Evolutionary conservation across 1,140 invertebrate genomes (phyloP), one percentile per base, ranked within the genome.

Genomic region (Lucilia cuprina): DNA sequence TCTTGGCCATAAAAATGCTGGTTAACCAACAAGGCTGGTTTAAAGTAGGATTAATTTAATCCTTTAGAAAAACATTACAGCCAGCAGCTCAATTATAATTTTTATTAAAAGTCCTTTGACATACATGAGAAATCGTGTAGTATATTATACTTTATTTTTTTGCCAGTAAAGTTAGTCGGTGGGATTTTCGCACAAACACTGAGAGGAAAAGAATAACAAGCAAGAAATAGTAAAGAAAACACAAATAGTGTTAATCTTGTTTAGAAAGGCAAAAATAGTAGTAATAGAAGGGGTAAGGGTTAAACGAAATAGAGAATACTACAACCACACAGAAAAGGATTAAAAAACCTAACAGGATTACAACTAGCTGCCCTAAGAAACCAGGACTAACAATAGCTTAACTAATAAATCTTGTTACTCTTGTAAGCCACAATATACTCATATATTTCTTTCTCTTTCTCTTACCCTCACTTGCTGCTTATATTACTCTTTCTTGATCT

Each of bases 271-370:
- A 77, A 19, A 2, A 77, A 14, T n/a, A n/a, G 74, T 3, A 77
- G 35, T 13, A 41, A 1, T 17, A n/a, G 13, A 55, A 55, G 9
- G 50, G 17, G 49, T 12, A 55, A 55, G 12, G 50, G 50, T 8
- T 55, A 55, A 13, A 41, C 2, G 41, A 41, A 12, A 55, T 13
- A 12, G 1, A n/a, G 12, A 55, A 55, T 55, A n/a, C 12, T 14
- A 55, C 50, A 17, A 25, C 14, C 7, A 5, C 10, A 70, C 2
- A 74, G 8, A 77, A 77, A 74, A 21, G 34, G 74, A 77, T n/a
- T 77, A n/a, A 77, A 5, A 77, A 34, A 74, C 74, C 74, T 75
- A 41, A 77, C 34, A 77, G 74, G 74, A 77, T 77, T 74, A 77
- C 74, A 77, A 41, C 30, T 77, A 3, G 25, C 25, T 30, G 25